Evolutionary conservation across 2,888 invertebrate genomes (phyloP), one percentile per base, ranked within the genome.

Genomic region (Epistrophe grossulariae): DNA sequence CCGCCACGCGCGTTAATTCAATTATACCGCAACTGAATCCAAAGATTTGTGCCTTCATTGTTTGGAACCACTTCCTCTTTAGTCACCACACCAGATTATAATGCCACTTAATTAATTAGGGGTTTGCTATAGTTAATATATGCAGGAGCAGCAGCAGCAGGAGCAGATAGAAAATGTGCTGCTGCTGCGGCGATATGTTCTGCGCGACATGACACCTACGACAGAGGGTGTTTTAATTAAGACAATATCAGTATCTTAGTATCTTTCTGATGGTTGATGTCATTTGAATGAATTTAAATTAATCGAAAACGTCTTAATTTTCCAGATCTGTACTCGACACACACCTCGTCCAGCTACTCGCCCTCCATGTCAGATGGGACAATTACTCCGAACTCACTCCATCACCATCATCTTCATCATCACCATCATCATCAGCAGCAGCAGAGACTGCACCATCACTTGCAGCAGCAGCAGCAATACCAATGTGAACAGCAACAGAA

Each of bases 291-390:
- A 85, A 85, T 45, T 81, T 85, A 82, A 85, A 82, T 85, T 85
- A 85, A 82, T 85, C 85, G 85, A 85, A 68, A 68, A 84, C 83
- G 83, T 84, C 81, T 82, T 79, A 73, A 79, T 84, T 60, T 72
- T 84, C 19, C 90, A 93, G 93, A 93, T 89, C 91, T 93, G 90
- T 93, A 93, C 88, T 93, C 93, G 77, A 93, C 93, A 72, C 93
- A 93, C 89, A 93, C 93, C 89, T 93, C 93, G 68, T 93, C 93
- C 85, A 93, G 92, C 85, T 93, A 93, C 88, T 93, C 93, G 89
- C 93, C 93, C 40, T 93, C 93, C 55, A 91, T 93, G 88, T 93
- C 93, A 79, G 93, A 93, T 79, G 93, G 92, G 88, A 92, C 92
- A 45, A 84, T 92, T 88, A 93, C 93, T 80, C 93, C 93, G 79